Evolutionary conservation across 1,140 invertebrate species (phyloP), one percentile per base, ranked within the genome.

Genomic region (Polyergus mexicanus): DNA sequence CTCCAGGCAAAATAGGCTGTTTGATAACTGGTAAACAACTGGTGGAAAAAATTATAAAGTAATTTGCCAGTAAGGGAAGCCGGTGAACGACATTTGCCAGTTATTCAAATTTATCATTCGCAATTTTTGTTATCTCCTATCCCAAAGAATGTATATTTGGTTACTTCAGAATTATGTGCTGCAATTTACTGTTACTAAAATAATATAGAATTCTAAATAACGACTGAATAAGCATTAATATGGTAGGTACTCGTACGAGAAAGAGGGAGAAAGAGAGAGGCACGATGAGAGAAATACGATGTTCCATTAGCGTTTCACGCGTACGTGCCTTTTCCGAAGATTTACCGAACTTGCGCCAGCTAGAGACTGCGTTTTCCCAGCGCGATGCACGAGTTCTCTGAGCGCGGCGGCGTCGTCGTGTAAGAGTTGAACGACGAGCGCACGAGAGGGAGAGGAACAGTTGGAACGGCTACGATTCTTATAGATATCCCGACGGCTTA

Each of bases 21-120:
- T 89, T 86, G 84, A 91, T 92, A 77, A 89, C 89, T 77, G 84
- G 63, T 90, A 89, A 92, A 92, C 88, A 92, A 76, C 65, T n/a
- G n/a, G 51, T 65, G 71, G 83, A 89, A 90, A 89, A 90, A 92
- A 89, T 16, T 51, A 51, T 84, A 77, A 78, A 90, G 76, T 86
- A 88, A 90, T 87, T 80, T 86, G 54, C 66, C 8, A 16, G 63
- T 41, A 11, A 38, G 22, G 16, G 28, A 19, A 69, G 51, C 63
- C 51, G 4, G 28, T 13, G 10, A 72, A 62, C n/a, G 8, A 60
- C 58, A 72, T 72, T 44, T 60, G 13, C 25, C 66, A 38, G 38
- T 68, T 65, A 65, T 51, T 71, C 25, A 32, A 81, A 81, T 58
- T 86, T 63, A 85, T 62, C 63, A 65, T 38, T 65, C 25, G 63